These are phyloP conservation scores for Morus bassanus DNA, from an alignment of 2,797 vertebrate species.

Conservation along the genomic window DNA sequence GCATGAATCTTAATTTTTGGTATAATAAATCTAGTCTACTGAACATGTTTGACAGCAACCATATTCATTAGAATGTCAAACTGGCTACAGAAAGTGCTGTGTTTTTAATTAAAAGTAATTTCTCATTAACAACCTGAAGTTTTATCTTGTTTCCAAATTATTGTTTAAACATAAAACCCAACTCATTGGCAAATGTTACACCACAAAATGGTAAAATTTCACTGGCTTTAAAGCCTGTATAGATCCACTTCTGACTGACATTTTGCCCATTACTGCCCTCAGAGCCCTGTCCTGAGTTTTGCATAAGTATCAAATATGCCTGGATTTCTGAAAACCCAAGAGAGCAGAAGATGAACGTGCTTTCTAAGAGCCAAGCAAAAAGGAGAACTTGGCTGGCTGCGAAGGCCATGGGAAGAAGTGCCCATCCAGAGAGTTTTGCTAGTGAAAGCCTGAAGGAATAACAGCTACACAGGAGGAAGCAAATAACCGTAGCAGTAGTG, in stretches of 20 bases:
- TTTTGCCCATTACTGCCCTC: not conserved
- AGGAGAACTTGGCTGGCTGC: not conserved
- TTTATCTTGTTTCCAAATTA: not conserved
- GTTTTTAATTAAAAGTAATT: not conserved
- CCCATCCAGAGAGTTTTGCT: not conserved
- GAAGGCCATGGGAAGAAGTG: not conserved
- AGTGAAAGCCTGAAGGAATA: not conserved
- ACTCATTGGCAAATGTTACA: fast-evolving
- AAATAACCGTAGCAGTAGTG: not conserved
- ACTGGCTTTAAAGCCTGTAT: not conserved
- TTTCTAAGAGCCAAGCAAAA: not conserved
- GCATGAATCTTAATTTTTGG: not conserved
- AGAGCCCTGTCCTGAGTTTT: not conserved
- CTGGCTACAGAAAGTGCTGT: not conserved
- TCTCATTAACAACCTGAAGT: not conserved
- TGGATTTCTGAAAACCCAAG: not conserved
- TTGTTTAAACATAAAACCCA: not conserved
- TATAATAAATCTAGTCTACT: not conserved
- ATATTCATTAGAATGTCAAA: not conserved
- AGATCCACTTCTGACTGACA: not conserved
- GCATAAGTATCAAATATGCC: not conserved
- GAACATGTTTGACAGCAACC: not conserved
- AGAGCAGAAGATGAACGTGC: not conserved
- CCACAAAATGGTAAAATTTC: not conserved
- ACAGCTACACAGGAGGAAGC: not conserved